Percentiles rank a stretch among this genome's conserved stretches.
Evolutionary conservation across 2,113 vertebrate genomes (phyloP).

Genomic region (Sialia sialis): DNA sequence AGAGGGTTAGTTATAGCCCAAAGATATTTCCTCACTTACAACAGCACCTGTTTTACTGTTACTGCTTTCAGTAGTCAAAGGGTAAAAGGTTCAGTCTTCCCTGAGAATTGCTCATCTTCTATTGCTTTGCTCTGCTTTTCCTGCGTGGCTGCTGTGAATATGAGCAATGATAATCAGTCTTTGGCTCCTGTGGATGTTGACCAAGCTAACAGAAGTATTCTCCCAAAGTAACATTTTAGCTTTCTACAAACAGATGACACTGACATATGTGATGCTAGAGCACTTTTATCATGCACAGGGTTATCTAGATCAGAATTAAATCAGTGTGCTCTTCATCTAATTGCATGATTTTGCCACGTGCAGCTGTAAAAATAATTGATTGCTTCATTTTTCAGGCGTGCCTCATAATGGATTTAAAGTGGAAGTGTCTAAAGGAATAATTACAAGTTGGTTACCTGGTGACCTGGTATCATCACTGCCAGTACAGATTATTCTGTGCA

Average conservation of each 20-base stretch:
- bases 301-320: not conserved
- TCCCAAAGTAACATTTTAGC: not conserved
- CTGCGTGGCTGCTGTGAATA: not conserved
- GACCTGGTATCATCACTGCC: slow-evolving; percentile 24
- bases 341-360: not conserved
- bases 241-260: not conserved
- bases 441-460: slow-evolving; percentile 54
- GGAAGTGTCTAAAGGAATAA: slow-evolving; percentile 32
- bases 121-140: not conserved
- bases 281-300: not conserved
- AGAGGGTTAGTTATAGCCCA: not conserved
- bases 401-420: slow-evolving; percentile 56
- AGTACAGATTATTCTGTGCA: slow-evolving; percentile 61
- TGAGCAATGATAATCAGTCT: not conserved
- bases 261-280: not conserved
- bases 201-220: not conserved
- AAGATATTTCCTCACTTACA: slow-evolving; percentile 35
- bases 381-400: slow-evolving; percentile 25
- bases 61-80: slow-evolving; percentile 46
- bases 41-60: slow-evolving; percentile 10
- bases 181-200: fast-evolving
- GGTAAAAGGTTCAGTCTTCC: slow-evolving; percentile 32
- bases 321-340: not conserved
- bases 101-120: not conserved
- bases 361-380: not conserved